Percentiles rank a stretch among this genome's conserved stretches.
Evolutionary conservation across 2,888 invertebrate genomes (phyloP).

Genomic region (Acanthacorydalis orientalis): DNA sequence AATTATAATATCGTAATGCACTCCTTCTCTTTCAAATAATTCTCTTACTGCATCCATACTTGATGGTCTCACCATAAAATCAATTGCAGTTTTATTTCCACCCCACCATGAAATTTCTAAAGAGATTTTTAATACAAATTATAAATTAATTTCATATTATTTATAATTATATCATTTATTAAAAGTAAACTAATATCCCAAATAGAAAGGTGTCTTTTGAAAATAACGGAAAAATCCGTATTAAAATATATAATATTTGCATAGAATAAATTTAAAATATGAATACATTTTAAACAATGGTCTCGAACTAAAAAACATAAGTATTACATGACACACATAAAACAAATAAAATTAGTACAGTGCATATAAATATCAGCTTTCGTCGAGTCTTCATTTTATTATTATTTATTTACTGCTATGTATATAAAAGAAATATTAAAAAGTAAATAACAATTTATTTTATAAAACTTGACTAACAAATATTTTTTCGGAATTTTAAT

Average conservation of each 20-base stretch:
- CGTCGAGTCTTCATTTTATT: too few species aligned
- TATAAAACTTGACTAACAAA: not conserved
- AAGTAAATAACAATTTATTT: not conserved
- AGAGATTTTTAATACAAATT: constrained; percentile 7
- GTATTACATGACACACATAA: too few species aligned
- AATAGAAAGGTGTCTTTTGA: too few species aligned
- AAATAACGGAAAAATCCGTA: constrained; percentile 1
- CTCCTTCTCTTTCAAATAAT: constrained; percentile 40
- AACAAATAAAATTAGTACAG: too few species aligned
- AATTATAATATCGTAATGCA: constrained; percentile 54
- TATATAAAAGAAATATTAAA: too few species aligned
- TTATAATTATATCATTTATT: too few species aligned
- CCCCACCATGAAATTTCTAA: constrained; percentile 48
- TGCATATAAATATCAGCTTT: too few species aligned
- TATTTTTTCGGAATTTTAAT: not conserved
- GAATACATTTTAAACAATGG: too few species aligned
- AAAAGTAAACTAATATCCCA: too few species aligned
- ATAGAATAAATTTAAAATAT: too few species aligned
- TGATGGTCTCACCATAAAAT: constrained; percentile 52
- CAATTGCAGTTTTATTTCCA: constrained; percentile 42
- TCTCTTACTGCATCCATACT: constrained; percentile 44
- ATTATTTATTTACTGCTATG: too few species aligned
- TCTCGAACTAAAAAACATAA: too few species aligned
- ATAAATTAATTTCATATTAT: constrained; percentile 1
- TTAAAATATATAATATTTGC: not conserved